Base-by-base conservation (phyloP, 2,113 vertebrate species). In the Zosterops lateralis region DNA sequence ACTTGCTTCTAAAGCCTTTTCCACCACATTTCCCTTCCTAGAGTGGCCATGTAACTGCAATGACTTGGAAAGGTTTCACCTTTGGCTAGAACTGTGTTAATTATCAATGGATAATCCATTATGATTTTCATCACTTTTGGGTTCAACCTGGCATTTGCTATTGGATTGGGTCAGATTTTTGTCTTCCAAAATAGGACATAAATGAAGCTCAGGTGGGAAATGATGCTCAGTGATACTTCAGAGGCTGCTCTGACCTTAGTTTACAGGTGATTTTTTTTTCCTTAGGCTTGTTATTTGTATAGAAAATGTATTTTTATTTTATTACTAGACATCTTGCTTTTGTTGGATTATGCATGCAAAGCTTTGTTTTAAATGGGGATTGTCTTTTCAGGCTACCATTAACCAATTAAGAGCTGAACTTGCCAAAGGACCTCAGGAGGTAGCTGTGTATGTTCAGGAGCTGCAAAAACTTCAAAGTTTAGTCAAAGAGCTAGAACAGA, bases 381-480 rank as follows among this genome's bases (percentile, higher is more conserved):
- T 89, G 15, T 73, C 57, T 84, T 50, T 94, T 86, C 93, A 99
- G 99, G 97, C 96, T 72, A 99, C 98, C 47, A 98, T 99, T 95
- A 98, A 93, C 44, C 98, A 99, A 22, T 96, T 99, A 84, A 99
- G 96, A 96, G 98, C 97, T 65, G 99, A 99, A 96, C 98, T 99
- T 96, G 98, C 99, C 84, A 99, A 99, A 95, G 99, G 99, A 47
- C 99, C 99, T 42, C 99, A 99, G 94, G 99, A 99, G 86, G 98
- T 98, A 91, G 99, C 99, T 25, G 98, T 99, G 20, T 99, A 99
- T 93, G 98, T 98, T 5, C 98, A 99, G 84, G 98, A 99, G 96
- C 97, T 99, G 93, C 98, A 99, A 44, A 98, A 98, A 95, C 98
- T 99, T 80, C 98, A 98, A 97, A 98, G 96, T 93, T 98, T 97